Conservation (phyloP, 2,888 invertebrate genomes). For the Mythimna ferrago region DNA sequence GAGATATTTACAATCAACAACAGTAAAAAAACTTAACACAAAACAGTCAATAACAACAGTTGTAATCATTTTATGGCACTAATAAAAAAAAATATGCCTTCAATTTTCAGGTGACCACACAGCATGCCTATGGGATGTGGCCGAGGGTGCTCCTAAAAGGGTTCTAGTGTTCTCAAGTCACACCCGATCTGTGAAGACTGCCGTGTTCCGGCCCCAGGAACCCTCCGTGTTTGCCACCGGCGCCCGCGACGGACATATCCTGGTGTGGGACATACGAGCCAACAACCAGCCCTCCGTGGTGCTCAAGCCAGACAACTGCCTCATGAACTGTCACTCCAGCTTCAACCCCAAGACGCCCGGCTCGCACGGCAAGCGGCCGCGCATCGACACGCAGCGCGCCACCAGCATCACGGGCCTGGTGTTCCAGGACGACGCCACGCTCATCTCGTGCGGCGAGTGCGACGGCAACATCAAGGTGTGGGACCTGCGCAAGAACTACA, state of each 20-base stretch:
- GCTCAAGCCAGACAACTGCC: conserved; percentile 93
- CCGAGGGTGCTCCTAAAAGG: conserved; percentile 84
- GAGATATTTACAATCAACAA: too few species aligned
- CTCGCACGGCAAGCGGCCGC: conserved; percentile 87
- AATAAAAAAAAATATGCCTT: not conserved
- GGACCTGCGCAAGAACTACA: conserved; percentile 96
- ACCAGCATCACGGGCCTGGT: conserved; percentile 95
- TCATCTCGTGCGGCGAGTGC: conserved; percentile 96
- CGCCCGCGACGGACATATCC: conserved; percentile 96
- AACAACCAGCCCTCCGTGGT: conserved; percentile 81
- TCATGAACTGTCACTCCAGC: conserved; percentile 92
- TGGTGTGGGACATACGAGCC: conserved; percentile 94
- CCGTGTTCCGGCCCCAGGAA: conserved; percentile 93
- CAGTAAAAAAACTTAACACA: too few species aligned
- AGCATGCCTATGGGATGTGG: conserved; percentile 94
- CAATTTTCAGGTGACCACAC: conserved; percentile 93
- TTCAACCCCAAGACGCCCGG: conserved; percentile 87
- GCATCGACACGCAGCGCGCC: conserved; percentile 88
- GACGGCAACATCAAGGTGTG: conserved; percentile 97
- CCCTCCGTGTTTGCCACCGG: conserved; percentile 96
- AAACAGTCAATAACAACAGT: too few species aligned
- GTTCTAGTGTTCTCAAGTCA: conserved; percentile 93
- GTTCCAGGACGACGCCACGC: conserved; percentile 94
- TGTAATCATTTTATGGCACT: too few species aligned
- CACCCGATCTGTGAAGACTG: conserved; percentile 95